Percentiles rank a stretch among this genome's conserved stretches.
Evolutionary conservation across 2,888 invertebrate genomes (phyloP).

Genomic region (Melinaea menophilus): DNA sequence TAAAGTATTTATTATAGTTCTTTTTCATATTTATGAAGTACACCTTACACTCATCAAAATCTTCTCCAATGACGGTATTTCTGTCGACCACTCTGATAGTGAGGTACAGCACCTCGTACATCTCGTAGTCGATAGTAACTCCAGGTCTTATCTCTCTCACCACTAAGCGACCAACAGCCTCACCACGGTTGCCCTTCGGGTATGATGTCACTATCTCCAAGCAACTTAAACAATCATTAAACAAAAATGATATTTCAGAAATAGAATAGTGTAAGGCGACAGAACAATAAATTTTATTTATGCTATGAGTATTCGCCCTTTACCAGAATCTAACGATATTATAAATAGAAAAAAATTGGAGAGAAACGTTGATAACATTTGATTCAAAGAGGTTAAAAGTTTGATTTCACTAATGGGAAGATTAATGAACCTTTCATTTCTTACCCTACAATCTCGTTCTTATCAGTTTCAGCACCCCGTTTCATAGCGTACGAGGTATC

Average conservation of each 20-base stretch:
- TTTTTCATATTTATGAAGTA: background rate
- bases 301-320: no score
- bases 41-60: conserved; percentile 70
- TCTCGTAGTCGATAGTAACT: conserved; percentile 78
- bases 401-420: background rate
- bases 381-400: no score
- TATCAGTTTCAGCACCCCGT: conserved; percentile 64
- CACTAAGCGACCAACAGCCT: conserved; percentile 55
- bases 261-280: no score
- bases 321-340: no score
- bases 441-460: conserved; percentile 53
- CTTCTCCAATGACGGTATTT: conserved; percentile 66
- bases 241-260: no score
- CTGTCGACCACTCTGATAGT: conserved; percentile 70
- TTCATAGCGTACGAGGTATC: conserved; percentile 75
- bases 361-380: no score
- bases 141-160: conserved; percentile 56
- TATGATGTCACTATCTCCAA: conserved; percentile 63
- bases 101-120: conserved; percentile 78
- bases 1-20: no score
- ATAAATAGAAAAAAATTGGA: no score
- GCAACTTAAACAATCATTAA: conserved; percentile 48
- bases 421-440: conserved; percentile 12
- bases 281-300: no score
- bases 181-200: conserved; percentile 44